Evolutionary conservation across 2,888 invertebrate genomes (phyloP).

Genomic region (Creontiades dilutus): DNA sequence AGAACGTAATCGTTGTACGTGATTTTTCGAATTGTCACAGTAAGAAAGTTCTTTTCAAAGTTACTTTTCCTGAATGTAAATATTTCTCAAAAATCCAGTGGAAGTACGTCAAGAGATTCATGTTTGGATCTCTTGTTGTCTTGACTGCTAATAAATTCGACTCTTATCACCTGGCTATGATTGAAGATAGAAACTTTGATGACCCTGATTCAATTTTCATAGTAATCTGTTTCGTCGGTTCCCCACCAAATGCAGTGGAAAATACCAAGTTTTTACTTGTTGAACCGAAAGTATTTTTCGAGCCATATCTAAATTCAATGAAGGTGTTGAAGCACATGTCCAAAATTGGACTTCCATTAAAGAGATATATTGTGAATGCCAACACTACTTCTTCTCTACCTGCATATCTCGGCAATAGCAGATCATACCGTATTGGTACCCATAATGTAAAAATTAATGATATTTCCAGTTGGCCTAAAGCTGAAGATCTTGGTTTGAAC

Average conservation of each 20-base stretch:
- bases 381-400: constrained; percentile 78
- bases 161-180: constrained; percentile 85
- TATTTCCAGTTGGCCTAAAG: constrained; percentile 74
- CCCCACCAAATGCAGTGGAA: constrained; percentile 78
- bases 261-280: constrained; percentile 83
- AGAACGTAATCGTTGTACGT: constrained; percentile 78
- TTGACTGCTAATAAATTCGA: constrained; percentile 86
- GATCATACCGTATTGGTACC: constrained; percentile 70
- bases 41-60: neutral
- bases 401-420: constrained; percentile 77
- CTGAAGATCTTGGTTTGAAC: constrained; percentile 81
- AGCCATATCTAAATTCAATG: constrained; percentile 88
- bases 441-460: constrained; percentile 69
- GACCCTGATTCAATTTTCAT: constrained; percentile 44
- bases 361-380: constrained; percentile 83
- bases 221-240: constrained; percentile 76
- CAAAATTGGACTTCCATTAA: constrained; percentile 83
- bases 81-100: constrained; percentile 78
- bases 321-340: constrained; percentile 83
- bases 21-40: neutral
- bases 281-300: constrained; percentile 89
- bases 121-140: constrained; percentile 86
- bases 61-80: constrained; percentile 76
- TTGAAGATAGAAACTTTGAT: constrained; percentile 80
- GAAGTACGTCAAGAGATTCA: constrained; percentile 82